These are phyloP conservation scores for Lepidochrysops patricia DNA, from an alignment of 2,888 invertebrate species.

Conservation along the genomic window DNA sequence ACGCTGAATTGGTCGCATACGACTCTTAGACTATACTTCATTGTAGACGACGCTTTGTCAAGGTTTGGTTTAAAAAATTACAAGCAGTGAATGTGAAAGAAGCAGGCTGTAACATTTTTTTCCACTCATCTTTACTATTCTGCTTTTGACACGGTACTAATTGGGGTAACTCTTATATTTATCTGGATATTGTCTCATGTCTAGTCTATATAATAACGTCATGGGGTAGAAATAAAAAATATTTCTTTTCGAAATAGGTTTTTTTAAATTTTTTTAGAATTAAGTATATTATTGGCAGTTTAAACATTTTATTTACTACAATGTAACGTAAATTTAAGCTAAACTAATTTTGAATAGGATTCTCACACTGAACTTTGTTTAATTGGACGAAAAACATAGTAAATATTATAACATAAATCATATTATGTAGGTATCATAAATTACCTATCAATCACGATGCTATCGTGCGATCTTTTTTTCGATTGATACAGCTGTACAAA, in stretches of 20 bases:
- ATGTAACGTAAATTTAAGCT: too few species aligned
- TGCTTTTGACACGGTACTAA: background rate
- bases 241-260: background rate
- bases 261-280: too few species aligned
- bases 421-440: too few species aligned
- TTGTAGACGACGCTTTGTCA: constrained; percentile 11
- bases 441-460: background rate
- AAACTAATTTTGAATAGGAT: too few species aligned
- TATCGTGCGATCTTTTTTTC: background rate
- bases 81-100: constrained; percentile 1
- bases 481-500: constrained; percentile 2
- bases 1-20: constrained; percentile 11
- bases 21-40: constrained; percentile 11
- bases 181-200: background rate
- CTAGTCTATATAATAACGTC: background rate
- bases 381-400: background rate
- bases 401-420: too few species aligned
- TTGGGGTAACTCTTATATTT: constrained; percentile 2
- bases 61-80: constrained; percentile 2
- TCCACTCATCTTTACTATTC: background rate
- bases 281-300: too few species aligned
- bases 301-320: too few species aligned
- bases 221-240: background rate
- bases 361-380: background rate
- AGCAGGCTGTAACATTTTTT: background rate